These are phyloP conservation scores for Azorinus chamasolen DNA, from an alignment of 2,888 invertebrate genomes.

Conservation along the genomic window DNA sequence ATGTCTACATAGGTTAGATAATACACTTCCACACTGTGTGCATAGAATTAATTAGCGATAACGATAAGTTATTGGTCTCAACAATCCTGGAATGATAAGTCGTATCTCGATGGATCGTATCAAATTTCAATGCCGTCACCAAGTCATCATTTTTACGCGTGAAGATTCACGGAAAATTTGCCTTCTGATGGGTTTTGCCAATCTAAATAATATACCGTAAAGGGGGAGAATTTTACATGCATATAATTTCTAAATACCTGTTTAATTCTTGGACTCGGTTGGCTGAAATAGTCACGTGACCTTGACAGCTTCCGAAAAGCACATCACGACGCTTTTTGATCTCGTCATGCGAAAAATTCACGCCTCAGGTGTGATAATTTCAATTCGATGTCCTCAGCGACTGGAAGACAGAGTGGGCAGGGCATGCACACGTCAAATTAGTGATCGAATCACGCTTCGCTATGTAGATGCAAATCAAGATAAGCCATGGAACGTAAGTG, in stretches of 20 bases:
- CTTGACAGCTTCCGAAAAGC: conserved; percentile 23
- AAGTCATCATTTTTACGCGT: no score
- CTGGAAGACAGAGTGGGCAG: conserved; percentile 30
- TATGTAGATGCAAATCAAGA: neutral
- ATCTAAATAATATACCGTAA: conserved; percentile 33
- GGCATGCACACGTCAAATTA: conserved; percentile 37
- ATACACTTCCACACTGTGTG: no score
- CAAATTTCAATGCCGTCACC: no score
- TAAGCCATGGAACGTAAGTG: neutral
- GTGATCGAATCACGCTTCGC: conserved; percentile 6
- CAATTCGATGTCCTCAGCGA: conserved; percentile 34
- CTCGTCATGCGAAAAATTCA: conserved; percentile 31
- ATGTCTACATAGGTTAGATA: no score
- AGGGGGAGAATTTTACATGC: conserved; percentile 23
- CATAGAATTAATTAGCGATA: no score
- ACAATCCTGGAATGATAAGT: no score
- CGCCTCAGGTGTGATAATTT: conserved; percentile 46
- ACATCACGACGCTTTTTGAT: conserved; percentile 27
- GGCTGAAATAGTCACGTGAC: conserved; percentile 51
- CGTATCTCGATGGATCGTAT: no score
- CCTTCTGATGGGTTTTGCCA: conserved; percentile 2
- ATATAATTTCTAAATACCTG: conserved; percentile 46
- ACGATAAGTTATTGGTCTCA: no score
- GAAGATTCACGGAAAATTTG: conserved; percentile 23
- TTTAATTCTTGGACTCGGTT: conserved; percentile 40